phyloP scores from a whole-genome alignment of 64 coral and sea anemone species.

The Astreopora myriophthalma region DNA sequence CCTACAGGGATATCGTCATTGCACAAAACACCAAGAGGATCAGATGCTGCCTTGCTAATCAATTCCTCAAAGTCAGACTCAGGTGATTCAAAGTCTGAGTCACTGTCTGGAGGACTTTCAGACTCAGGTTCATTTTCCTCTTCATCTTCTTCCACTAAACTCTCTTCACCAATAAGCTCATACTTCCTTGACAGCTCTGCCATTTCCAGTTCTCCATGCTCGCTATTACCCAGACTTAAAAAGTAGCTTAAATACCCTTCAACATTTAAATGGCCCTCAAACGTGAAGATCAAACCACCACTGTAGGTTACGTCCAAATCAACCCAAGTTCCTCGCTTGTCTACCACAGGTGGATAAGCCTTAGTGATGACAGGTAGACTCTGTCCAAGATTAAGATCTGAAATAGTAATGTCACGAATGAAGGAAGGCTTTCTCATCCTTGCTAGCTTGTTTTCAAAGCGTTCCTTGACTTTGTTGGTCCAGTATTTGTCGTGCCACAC shows the following conservation, averaged over 20 bases:
- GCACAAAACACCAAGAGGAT: not conserved
- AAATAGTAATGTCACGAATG: conserved; percentile 93
- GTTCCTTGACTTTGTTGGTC: conserved; percentile 91
- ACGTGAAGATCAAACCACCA: conserved; percentile 90
- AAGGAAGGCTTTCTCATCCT: conserved; percentile 90
- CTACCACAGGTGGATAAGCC: conserved; percentile 69
- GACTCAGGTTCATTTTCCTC: conserved; percentile 55
- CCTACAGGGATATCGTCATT: not conserved
- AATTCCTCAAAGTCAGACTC: conserved; percentile 88
- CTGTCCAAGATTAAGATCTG: conserved; percentile 84
- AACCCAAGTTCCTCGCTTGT: conserved; percentile 94
- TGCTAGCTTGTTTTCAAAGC: conserved; percentile 95
- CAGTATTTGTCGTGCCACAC: conserved; percentile 97
- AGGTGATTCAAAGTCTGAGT: conserved; percentile 94
- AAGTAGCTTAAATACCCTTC: conserved; percentile 91
- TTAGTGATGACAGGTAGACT: conserved; percentile 82
- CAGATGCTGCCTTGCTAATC: not conserved
- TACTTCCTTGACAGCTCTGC: conserved; percentile 81
- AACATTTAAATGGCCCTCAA: conserved; percentile 92
- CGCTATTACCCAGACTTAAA: conserved; percentile 82
- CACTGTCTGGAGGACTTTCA: conserved; percentile 84
- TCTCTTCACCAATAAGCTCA: conserved; percentile 70
- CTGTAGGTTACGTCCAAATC: conserved; percentile 94
- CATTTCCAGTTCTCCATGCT: conserved; percentile 84
- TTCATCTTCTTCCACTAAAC: not conserved